A percentile compares a stretch with the other conserved stretches of the same genome.
phyloP scores from a whole-genome alignment of 2,888 invertebrate species.

The Byasa hedistus region DNA sequence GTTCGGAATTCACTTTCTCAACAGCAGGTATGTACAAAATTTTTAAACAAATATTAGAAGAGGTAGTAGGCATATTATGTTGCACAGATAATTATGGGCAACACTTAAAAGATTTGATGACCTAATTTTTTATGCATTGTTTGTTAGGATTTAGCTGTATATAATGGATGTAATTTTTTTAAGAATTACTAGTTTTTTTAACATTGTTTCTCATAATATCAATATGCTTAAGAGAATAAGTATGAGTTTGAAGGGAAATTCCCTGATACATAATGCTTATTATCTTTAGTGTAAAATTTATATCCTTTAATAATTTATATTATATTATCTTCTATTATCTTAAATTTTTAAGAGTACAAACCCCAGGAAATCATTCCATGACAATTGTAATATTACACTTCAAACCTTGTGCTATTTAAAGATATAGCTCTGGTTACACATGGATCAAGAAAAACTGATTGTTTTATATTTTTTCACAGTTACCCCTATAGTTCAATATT shows the following conservation, averaged over 20 bases:
- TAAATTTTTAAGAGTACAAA: not conserved
- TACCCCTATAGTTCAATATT: no score
- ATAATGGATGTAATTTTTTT: no score
- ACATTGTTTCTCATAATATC: not conserved
- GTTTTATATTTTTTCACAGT: no score
- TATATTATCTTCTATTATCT: not conserved
- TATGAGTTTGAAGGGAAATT: no score
- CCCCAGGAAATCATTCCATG: not conserved
- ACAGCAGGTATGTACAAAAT: constrained; percentile 65
- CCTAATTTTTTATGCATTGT: no score
- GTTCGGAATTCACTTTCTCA: constrained; percentile 77
- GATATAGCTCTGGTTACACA: not conserved
- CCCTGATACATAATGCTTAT: no score
- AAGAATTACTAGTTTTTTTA: no score
- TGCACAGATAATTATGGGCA: no score
- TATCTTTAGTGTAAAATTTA: no score
- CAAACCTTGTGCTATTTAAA: not conserved
- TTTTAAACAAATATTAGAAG: not conserved
- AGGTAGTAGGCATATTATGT: no score
- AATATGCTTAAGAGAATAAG: not conserved
- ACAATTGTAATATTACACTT: not conserved
- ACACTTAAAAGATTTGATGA: no score
- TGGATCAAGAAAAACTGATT: not conserved
- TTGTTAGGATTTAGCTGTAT: no score
- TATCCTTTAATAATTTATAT: not conserved